Evolutionary conservation across 2,113 vertebrate genomes (phyloP), one percentile per base, ranked within the genome.

Genomic region (Rynchops niger): DNA sequence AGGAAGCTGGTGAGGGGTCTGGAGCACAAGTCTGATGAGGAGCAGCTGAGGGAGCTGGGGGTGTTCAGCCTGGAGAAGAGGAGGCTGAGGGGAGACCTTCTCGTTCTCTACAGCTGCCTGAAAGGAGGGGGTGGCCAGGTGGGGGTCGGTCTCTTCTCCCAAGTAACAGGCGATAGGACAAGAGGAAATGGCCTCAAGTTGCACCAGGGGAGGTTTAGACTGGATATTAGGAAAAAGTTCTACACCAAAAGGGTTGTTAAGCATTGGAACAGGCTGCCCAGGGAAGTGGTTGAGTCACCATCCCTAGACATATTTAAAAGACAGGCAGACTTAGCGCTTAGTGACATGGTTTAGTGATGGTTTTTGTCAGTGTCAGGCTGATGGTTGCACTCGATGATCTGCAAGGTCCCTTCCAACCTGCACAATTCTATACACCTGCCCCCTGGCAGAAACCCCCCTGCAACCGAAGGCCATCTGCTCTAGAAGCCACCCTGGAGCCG

Each of bases 391-490:
- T 59, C 20, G 12, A 36, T 36, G 34, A 59, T 36, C 21, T n/a
- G 22, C 25, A 36, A 36, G 59, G 59, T 61, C n/a, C n/a, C n/a
- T 61, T 38, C n/a, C 22, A 36, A 61, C 59, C n/a, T 15, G 6
- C 12, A 9, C 58, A 61, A 36, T 25, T 61, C 58, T 23, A 26
- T 38, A 52, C 36, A 40, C 14, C 43, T 38, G 38, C 13, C 42
- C 38, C 18, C 36, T 5, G 4, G 10, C 58, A 21, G 4, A 8
- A 58, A 12, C 9, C 15, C 12, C 20, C n/a, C 34, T 42, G 34
- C 49, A 1, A 1, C 4, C 15, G 14, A 34, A 8, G 34, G 18
- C 1, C 50, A 26, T 11, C 12, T n/a, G 63, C 38, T 22, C 19
- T 6, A 42, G 9, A 6, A 27, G 66, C 11, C 9, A 6, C 49